A percentile compares a stretch with the other conserved stretches of the same genome.
Evolutionary conservation across 1,140 invertebrate species (phyloP).

Genomic region (Orius insidiosus): DNA sequence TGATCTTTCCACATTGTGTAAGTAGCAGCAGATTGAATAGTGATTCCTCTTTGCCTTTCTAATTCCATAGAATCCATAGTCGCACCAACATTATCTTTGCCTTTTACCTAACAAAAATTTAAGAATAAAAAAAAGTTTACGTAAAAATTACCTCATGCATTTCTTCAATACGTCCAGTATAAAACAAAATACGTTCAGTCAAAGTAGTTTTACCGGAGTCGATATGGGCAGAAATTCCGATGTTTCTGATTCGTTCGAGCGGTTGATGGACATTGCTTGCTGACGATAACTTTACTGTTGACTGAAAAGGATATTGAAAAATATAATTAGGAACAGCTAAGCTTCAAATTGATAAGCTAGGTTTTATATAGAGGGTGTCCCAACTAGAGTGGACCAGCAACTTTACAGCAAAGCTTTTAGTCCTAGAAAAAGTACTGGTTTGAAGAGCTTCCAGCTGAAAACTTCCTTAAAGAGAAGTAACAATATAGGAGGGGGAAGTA

Average conservation of each 20-base stretch:
- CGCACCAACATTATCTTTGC: conserved; percentile 96
- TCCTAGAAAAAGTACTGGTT: no score
- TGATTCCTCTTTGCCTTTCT: conserved; percentile 93
- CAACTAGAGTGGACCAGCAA: no score
- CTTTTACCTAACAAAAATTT: conserved; percentile 52
- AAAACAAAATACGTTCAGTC: conserved; percentile 93
- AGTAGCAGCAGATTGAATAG: conserved; percentile 97
- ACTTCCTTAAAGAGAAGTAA: no score
- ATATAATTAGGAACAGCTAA: no score
- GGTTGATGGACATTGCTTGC: conserved; percentile 42
- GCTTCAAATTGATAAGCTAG: no score
- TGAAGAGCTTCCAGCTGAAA: no score
- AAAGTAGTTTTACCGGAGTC: conserved; percentile 99
- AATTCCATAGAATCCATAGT: conserved; percentile 99
- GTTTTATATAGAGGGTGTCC: no score
- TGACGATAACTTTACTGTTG: conserved; percentile 21
- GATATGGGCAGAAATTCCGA: conserved; percentile 98
- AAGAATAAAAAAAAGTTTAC: conserved; percentile 8
- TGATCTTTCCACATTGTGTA: conserved; percentile 93
- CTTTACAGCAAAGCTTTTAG: no score
- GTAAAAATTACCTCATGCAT: conserved; percentile 94
- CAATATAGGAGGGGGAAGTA: no score
- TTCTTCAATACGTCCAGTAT: conserved; percentile 84
- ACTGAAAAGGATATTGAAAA: no score
- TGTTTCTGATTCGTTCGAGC: conserved; percentile 81